Percentiles rank a stretch among this genome's conserved stretches.
Conservation (phyloP, 2,113 vertebrate species). For the Gopherus flavomarginatus region DNA sequence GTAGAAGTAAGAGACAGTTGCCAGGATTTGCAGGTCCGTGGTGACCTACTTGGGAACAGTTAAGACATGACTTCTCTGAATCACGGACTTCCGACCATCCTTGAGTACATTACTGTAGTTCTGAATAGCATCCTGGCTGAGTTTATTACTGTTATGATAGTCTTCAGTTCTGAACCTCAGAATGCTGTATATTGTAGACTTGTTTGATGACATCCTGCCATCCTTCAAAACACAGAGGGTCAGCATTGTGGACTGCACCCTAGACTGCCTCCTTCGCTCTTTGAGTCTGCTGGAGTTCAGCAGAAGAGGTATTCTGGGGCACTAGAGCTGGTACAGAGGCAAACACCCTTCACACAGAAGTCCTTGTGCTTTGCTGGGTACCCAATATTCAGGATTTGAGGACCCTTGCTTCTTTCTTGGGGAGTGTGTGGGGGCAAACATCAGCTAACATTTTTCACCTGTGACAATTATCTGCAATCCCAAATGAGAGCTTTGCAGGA, state of each 20-base stretch:
- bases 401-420: not conserved
- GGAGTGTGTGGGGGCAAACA: not conserved
- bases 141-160: not conserved
- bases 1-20: not conserved
- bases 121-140: not conserved
- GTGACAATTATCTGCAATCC: not conserved
- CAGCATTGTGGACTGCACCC: not conserved
- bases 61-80: not conserved
- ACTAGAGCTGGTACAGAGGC: not conserved
- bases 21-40: not conserved
- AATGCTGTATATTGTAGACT: not conserved
- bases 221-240: not conserved
- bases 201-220: not conserved
- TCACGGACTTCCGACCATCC: not conserved
- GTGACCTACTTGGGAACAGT: not conserved
- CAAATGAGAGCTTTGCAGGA: not conserved
- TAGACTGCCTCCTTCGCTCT: not conserved
- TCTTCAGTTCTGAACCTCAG: not conserved
- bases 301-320: not conserved
- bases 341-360: accelerated
- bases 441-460: not conserved
- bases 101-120: not conserved
- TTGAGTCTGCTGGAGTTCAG: not conserved
- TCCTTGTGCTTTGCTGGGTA: not conserved
- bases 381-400: not conserved